Percentiles rank a stretch among this genome's conserved stretches.
phyloP scores from a whole-genome alignment of 2,888 invertebrate species.

The Temnothorax rugatulus region DNA sequence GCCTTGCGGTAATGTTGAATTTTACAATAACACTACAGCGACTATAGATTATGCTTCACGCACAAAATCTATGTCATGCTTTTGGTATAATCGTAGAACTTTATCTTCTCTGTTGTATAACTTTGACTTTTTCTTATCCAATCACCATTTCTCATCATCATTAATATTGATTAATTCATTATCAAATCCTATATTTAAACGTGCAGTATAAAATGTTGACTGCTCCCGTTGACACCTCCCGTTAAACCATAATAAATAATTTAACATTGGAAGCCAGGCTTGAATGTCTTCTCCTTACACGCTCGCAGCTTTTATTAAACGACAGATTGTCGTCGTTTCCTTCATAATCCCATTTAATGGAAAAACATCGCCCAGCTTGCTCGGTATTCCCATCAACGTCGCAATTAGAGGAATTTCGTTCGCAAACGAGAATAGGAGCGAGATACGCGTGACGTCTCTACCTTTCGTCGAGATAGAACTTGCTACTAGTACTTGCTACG shows the following conservation, averaged over 20 bases:
- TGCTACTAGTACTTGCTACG: slow-evolving; percentile 50
- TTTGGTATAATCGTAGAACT: not conserved
- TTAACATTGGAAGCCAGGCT: not conserved
- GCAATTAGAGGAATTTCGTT: slow-evolving; percentile 43
- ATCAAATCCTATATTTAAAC: not conserved
- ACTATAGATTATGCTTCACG: not conserved
- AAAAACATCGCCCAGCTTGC: slow-evolving; percentile 32
- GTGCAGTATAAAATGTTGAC: not conserved
- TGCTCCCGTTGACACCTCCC: not conserved
- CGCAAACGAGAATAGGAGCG: slow-evolving; percentile 39
- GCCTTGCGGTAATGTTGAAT: not conserved
- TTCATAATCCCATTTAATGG: slow-evolving; percentile 45
- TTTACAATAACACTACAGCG: not conserved
- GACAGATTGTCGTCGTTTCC: slow-evolving; percentile 11
- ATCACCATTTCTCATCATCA: not conserved
- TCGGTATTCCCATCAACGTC: slow-evolving; percentile 37
- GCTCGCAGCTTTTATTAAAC: not conserved
- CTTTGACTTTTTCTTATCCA: not conserved
- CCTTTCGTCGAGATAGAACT: slow-evolving; percentile 37
- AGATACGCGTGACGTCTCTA: slow-evolving; percentile 37
- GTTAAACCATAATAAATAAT: not conserved
- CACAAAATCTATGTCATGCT: not conserved
- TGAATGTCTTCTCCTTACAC: not conserved
- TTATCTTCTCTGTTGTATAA: not conserved
- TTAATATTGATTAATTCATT: not conserved